Conservation (phyloP, 1,140 invertebrate species). For the Metaphire vulgaris region DNA sequence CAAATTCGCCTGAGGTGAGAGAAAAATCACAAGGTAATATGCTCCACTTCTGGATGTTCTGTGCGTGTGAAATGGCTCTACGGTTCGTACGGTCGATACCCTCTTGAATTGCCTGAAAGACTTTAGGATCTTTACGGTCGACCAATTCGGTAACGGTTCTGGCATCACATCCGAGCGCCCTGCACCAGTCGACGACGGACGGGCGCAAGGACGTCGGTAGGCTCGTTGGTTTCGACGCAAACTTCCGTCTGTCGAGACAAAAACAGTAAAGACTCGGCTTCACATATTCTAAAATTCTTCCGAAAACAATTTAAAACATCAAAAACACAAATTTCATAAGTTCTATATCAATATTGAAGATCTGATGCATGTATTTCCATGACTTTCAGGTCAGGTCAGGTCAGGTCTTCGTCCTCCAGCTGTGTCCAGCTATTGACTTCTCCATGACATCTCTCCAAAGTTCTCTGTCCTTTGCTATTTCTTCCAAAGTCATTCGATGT, state of each 20-base stretch:
- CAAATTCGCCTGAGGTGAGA: constrained; percentile 78
- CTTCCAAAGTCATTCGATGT: too few relatives aligned
- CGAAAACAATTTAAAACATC: too few relatives aligned
- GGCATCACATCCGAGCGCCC: constrained; percentile 59
- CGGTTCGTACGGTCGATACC: constrained; percentile 72
- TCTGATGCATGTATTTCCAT: too few relatives aligned
- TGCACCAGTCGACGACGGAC: constrained; percentile 65
- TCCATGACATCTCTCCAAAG: too few relatives aligned
- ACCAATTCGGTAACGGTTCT: constrained; percentile 56
- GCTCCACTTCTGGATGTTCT: constrained; percentile 82
- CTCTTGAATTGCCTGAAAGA: constrained; percentile 54
- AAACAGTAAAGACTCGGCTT: too few relatives aligned
- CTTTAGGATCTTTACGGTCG: constrained; percentile 35
- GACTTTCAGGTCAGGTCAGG: too few relatives aligned
- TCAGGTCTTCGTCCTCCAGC: too few relatives aligned
- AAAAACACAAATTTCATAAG: too few relatives aligned
- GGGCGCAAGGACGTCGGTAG: constrained; percentile 62
- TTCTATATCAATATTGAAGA: too few relatives aligned
- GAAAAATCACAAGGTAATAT: constrained; percentile 81
- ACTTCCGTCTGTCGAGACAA: constrained; percentile 59
- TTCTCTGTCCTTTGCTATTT: too few relatives aligned
- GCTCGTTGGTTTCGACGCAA: constrained; percentile 63
- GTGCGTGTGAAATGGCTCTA: constrained; percentile 75
- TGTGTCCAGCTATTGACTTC: too few relatives aligned
- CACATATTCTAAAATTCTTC: too few relatives aligned